Conservation (phyloP, 2,888 invertebrate genomes). For the Polydrusus tereticollis region DNA sequence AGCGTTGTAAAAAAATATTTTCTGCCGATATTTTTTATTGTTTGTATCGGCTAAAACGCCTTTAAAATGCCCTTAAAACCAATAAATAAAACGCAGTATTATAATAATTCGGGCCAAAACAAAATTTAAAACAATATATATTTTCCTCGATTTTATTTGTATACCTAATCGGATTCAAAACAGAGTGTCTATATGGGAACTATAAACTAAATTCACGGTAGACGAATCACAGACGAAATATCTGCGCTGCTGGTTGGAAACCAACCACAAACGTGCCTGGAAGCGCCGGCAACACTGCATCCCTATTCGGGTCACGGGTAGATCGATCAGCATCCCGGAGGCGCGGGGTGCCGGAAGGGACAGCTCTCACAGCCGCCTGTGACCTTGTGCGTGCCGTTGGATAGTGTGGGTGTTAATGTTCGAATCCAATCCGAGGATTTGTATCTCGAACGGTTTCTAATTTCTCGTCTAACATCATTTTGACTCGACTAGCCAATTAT, state of each 20-base stretch:
- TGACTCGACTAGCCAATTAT: too few species aligned
- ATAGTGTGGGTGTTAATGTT: slow-evolving; percentile 35
- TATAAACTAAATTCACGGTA: slow-evolving; percentile 26
- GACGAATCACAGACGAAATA: slow-evolving; percentile 34
- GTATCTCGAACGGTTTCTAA: too few species aligned
- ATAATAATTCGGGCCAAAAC: neutral
- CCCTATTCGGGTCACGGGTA: slow-evolving; percentile 49
- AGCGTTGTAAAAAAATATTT: too few species aligned
- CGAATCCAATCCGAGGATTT: slow-evolving; percentile 2
- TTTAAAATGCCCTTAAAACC: too few species aligned
- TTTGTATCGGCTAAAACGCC: too few species aligned
- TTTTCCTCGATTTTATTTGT: neutral
- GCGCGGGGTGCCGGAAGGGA: slow-evolving; percentile 31
- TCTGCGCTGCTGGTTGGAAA: slow-evolving; percentile 26
- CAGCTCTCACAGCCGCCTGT: slow-evolving; percentile 39
- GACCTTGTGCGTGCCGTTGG: slow-evolving; percentile 47
- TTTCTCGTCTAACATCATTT: too few species aligned
- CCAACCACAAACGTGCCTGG: slow-evolving; percentile 23
- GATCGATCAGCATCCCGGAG: slow-evolving; percentile 46
- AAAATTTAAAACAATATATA: slow-evolving; percentile 4
- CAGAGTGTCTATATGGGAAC: slow-evolving; percentile 12
- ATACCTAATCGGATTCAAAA: neutral
- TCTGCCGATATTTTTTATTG: too few species aligned
- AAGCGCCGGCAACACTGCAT: slow-evolving; percentile 33
- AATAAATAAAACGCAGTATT: neutral